Evolutionary conservation across 2,797 vertebrate genomes (phyloP), one percentile per base, ranked within the genome.

Genomic region (Salmo trutta): DNA sequence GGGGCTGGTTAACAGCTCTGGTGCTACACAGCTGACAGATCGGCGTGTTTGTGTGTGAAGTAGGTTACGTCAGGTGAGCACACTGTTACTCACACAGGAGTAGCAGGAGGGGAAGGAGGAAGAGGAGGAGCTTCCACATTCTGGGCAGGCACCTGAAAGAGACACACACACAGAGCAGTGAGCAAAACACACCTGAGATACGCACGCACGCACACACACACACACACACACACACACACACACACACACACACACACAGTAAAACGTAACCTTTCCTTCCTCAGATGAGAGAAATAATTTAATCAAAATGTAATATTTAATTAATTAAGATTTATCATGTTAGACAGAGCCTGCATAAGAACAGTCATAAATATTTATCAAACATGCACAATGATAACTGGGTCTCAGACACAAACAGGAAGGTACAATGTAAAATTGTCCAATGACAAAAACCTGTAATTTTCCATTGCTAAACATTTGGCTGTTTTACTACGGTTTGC

Each of bases 91-190:
- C 90, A 99, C 98, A 95, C 31, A 98, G 83, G 65, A 99, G 89
- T 56, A 98, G 91, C 67, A 97, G 88, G 1, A 99, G 84, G 6
- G 94, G 96, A 19, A 98, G 86, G 77, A 98, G 92, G 74, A 97
- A 82, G 78, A 96, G 81, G 52, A 98, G 87, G 64, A 96, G 90
- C 86, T 88, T 96, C 92, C 91, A 95, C 68, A 94, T 90, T 90
- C 92, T 96, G 65, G 95, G 95, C 91, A 98, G 93, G 92, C 95
- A 97, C 92, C 97, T 99, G 87, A 72, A 82, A 92, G 47, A 88
- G 15, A 88, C 6, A 91, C 7, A 88, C 6, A 91, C 7, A 24
- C 24, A 71, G 0, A 1, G 15, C 33, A 71, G 0, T 2, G 15
- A 6, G 78, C 41, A 80, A 67, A 70, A 76, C 36, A 27, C 1